Base-by-base conservation (phyloP, 2,888 invertebrate species). In the Pseudoips prasinana region DNA sequence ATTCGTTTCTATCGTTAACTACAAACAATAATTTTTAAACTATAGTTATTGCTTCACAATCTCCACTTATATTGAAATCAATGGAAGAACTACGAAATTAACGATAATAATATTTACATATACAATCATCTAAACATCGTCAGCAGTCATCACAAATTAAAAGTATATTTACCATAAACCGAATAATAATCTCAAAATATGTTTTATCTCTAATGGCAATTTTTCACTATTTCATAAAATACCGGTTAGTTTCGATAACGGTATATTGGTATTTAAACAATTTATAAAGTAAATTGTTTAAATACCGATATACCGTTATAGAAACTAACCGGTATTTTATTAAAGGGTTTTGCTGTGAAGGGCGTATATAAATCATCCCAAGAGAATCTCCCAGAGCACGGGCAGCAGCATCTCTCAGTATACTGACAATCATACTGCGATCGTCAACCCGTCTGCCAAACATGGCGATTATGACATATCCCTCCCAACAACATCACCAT, bases 41-140 rank as follows among this genome's bases (percentile, higher is more conserved):
- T 46, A 67, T 60, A 70, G 69, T 81, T 84, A 84, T 85, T 84
- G 84, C 83, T 84, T 71, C 31, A 47, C 65, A 44, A 77, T 73
- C 72, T 73, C 72, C 62, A 58, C 7, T 58, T 34, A 38, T 25
- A 43, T 41, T 43, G 37, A 43, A 59, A 66, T 40, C 30, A 65
- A 59, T 71, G 81, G 80, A 80, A 81, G 75, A 81, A 65, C 77
- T 57, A 57, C 41, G 43, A 40, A 46, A 31, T 43, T 32, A 36
- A 40, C 27, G 30, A 46, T 48, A 52, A 40, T 46, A 46, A 47
- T 57, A 58, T 46, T 49, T 52, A 62, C 57, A 55, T 49, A 8
- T 5, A 8, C 1, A 10, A 8, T 34, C 30, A 1, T 27, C n/a
- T n/a, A n/a, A n/a, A n/a, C n/a, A n/a, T n/a, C n/a, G n/a, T n/a